These are phyloP conservation scores for Anthrax anthrax DNA, from an alignment of 2,888 invertebrate species.

Conservation along the genomic window DNA sequence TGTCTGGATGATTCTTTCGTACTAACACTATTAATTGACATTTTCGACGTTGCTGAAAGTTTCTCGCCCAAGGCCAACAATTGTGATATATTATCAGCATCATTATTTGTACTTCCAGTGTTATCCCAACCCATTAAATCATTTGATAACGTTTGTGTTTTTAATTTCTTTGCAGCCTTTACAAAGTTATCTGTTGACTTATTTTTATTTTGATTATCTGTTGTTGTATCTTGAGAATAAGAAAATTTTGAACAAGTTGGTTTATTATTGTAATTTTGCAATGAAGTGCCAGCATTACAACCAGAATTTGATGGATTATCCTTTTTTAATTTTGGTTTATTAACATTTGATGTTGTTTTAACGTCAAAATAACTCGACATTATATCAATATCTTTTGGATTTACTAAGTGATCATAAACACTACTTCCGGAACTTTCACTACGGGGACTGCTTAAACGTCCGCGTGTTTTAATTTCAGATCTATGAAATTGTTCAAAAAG, in stretches of 20 bases:
- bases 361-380: slow-evolving; percentile 39
- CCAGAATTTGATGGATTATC: slow-evolving; percentile 23
- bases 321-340: not conserved
- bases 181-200: slow-evolving; percentile 35
- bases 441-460: slow-evolving; percentile 5
- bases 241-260: no score
- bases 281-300: slow-evolving; percentile 27
- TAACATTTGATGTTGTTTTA: slow-evolving; percentile 8
- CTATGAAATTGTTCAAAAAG: no score
- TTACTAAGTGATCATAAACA: slow-evolving; percentile 40
- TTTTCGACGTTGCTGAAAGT: not conserved
- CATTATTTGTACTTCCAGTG: no score
- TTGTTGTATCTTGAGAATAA: slow-evolving; percentile 22
- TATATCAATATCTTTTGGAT: slow-evolving; percentile 40
- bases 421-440: slow-evolving; percentile 29
- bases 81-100: slow-evolving; percentile 42
- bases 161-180: slow-evolving; percentile 41
- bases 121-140: no score
- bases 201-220: slow-evolving; percentile 13
- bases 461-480: slow-evolving; percentile 4
- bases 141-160: slow-evolving; percentile 12
- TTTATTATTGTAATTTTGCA: slow-evolving; percentile 9
- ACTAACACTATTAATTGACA: not conserved
- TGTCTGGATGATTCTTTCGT: slow-evolving; percentile 13
- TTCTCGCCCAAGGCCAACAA: slow-evolving; percentile 50